Evolutionary conservation across 2,888 invertebrate species (phyloP).

Genomic region (Torymus aiolomorphi): DNA sequence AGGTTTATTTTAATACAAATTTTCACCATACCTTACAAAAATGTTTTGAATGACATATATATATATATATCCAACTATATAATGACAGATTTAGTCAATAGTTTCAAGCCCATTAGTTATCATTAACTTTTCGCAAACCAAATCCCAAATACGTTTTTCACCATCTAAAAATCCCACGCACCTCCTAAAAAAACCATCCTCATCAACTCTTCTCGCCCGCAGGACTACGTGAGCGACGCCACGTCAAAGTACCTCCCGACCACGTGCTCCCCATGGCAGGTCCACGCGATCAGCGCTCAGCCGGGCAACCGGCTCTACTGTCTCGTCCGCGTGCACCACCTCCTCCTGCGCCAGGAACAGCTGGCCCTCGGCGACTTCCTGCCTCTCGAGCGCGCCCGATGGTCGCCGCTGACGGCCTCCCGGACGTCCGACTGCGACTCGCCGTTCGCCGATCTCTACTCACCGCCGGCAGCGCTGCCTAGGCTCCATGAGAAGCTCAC

Average conservation of each 20-base stretch:
- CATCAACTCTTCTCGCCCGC: neutral
- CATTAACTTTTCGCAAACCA: no score
- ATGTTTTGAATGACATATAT: no score
- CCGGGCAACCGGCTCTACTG: conserved; percentile 63
- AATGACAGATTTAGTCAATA: no score
- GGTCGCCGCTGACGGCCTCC: neutral
- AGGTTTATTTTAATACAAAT: no score
- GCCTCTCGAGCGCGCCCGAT: conserved; percentile 76
- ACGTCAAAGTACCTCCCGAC: conserved; percentile 86
- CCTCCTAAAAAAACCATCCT: no score
- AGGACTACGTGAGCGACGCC: conserved; percentile 88
- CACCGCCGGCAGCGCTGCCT: conserved; percentile 78
- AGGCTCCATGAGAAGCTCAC: conserved; percentile 82
- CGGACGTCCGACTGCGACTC: conserved; percentile 64
- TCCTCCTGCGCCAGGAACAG: conserved; percentile 84
- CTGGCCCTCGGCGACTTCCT: conserved; percentile 86
- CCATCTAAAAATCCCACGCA: no score
- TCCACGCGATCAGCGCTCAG: conserved; percentile 79
- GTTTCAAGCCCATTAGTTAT: no score
- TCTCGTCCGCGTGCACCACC: conserved; percentile 85
- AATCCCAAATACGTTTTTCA: no score
- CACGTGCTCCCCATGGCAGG: conserved; percentile 88
- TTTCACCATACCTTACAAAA: no score
- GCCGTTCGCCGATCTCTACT: conserved; percentile 70
- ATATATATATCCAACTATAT: no score